Evolutionary conservation across 2,797 vertebrate species (phyloP).

Genomic region (Danio tinwini): DNA sequence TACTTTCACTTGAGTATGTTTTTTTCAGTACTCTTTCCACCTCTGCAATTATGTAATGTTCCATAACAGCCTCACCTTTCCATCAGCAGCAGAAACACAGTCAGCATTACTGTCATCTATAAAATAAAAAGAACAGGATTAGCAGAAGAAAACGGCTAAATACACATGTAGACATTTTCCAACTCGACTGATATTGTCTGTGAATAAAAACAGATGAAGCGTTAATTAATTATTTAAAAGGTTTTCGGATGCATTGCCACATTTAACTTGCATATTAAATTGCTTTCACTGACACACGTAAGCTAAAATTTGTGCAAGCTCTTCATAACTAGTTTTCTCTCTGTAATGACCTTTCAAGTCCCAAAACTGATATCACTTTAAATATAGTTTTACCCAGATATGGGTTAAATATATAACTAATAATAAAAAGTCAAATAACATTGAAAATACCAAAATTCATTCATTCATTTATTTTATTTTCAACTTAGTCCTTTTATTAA

Average conservation of each 20-base stretch:
- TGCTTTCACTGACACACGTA: neutral
- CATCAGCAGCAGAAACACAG: conserved; percentile 1
- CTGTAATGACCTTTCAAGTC: neutral
- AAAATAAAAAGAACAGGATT: neutral
- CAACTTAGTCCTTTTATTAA: no score
- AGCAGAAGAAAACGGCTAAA: no score
- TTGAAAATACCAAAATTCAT: no score
- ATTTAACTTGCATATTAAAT: neutral
- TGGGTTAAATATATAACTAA: neutral
- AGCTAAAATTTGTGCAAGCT: neutral
- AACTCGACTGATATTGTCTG: neutral
- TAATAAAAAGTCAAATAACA: neutral
- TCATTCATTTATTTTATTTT: no score
- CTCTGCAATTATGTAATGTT: neutral
- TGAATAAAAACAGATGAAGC: neutral
- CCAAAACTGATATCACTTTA: neutral
- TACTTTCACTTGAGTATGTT: no score
- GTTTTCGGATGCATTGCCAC: neutral
- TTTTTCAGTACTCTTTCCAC: no score
- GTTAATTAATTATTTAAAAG: neutral
- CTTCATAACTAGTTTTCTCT: neutral
- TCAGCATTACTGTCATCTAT: conserved; percentile 15
- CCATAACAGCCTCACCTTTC: conserved; percentile 13
- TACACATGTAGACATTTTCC: neutral
- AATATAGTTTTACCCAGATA: neutral